Conservation (phyloP, 1,140 invertebrate species). For the Hyles vespertilio region DNA sequence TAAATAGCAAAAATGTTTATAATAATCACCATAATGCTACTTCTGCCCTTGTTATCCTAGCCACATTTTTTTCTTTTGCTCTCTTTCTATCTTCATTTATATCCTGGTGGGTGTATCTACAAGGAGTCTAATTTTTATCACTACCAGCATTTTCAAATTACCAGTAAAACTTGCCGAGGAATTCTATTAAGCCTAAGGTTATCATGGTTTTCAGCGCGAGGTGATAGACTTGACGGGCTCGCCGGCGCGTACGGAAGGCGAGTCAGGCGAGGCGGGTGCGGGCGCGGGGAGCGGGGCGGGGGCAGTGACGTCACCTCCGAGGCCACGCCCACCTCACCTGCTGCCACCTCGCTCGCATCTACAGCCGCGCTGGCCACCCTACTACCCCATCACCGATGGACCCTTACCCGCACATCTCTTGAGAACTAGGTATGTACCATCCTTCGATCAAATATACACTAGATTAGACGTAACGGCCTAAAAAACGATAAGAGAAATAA, state of each 20-base stretch:
- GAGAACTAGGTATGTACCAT: constrained; percentile 12
- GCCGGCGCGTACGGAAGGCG: constrained; percentile 17
- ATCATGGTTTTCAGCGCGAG: constrained; percentile 29
- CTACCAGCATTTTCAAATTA: no score
- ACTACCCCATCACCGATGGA: constrained; percentile 3
- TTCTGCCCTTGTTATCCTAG: no score
- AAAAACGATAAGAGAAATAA: no score
- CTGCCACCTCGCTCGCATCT: neutral
- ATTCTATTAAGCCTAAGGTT: neutral
- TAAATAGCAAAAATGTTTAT: no score
- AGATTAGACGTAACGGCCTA: no score
- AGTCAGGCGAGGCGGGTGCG: constrained; percentile 9
- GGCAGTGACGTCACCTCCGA: neutral
- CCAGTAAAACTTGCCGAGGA: no score
- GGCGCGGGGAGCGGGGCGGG: constrained; percentile 13
- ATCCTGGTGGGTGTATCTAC: no score
- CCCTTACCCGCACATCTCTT: constrained; percentile 23
- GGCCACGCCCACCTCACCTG: constrained; percentile 7
- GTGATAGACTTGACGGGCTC: constrained; percentile 57
- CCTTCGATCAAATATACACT: no score
- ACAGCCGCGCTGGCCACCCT: constrained; percentile 1
- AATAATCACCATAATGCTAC: no score
- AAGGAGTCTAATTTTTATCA: no score
- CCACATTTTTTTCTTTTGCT: no score
- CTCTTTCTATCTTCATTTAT: no score